Conservation (phyloP, 2,888 invertebrate species). For the Busseola fusca region DNA sequence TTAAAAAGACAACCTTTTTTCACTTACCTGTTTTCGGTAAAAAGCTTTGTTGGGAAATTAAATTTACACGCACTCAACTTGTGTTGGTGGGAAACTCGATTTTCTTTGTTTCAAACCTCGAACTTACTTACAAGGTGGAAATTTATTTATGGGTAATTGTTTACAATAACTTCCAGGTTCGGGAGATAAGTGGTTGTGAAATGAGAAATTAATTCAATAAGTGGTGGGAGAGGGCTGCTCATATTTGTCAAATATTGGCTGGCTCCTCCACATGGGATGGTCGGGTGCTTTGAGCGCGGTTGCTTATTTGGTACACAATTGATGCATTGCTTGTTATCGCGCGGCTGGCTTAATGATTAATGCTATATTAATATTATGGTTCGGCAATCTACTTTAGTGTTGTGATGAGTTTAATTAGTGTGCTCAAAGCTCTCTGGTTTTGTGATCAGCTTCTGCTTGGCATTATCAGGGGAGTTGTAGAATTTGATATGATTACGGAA, state of each 20-base stretch:
- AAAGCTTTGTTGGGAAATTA: conserved; percentile 60
- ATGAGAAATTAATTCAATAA: conserved; percentile 71
- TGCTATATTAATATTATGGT: conserved; percentile 37
- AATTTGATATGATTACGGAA: background rate
- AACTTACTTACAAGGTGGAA: conserved; percentile 60
- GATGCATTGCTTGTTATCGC: conserved; percentile 40
- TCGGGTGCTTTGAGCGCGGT: conserved; percentile 36
- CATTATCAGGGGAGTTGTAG: background rate
- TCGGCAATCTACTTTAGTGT: conserved; percentile 15
- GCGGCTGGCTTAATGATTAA: conserved; percentile 41
- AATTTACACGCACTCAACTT: conserved; percentile 61
- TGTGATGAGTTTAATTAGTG: background rate
- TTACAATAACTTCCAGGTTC: conserved; percentile 65
- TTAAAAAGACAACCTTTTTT: conserved; percentile 56
- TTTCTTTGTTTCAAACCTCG: conserved; percentile 58
- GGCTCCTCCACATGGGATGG: conserved; percentile 26
- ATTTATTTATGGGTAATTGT: conserved; percentile 68
- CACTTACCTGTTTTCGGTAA: conserved; percentile 52
- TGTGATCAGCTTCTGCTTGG: background rate
- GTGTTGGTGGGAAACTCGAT: conserved; percentile 57
- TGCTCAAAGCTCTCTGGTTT: background rate
- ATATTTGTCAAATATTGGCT: conserved; percentile 56
- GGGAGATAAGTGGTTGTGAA: conserved; percentile 62
- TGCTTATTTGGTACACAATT: conserved; percentile 38
- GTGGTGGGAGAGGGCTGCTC: conserved; percentile 15